Base-by-base conservation (phyloP, 2,888 invertebrate genomes). In the Nymphalis polychloros region DNA sequence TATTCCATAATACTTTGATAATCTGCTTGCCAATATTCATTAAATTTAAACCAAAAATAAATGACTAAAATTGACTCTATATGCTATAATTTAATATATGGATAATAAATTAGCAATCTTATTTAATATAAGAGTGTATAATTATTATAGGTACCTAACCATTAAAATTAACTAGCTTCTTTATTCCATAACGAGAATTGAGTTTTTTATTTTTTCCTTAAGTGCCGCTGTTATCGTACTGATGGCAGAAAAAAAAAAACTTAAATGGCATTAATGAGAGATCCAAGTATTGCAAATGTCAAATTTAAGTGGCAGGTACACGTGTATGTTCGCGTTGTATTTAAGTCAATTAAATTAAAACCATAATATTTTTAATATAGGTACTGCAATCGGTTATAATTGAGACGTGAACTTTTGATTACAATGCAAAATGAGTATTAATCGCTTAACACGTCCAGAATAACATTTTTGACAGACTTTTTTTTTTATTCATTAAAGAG, bases 101-200 rank as follows among this genome's bases (percentile, higher is more conserved):
- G 60, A 67, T 67, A 61, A 62, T 67, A 67, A 67, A 62, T 62
- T 55, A 55, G 20, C 55, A 61, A 57, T 67, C 60, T 67, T 62
- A 62, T 61, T 67, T 67, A 61, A 62, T 62, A 48, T 61, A 61
- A 27, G 19, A 48, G 48, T 49, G 55, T 67, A 62, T 67, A 62
- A 67, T 62, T 67, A 62, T 55, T 67, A 31, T 52, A 57, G 57
- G 57, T 65, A 67, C 66, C 61, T 41, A n/a, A 35, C 59, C 59
- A 59, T 69, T 69, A 69, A 69, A 57, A 57, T 69, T 64, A 64
- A 69, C 65, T 65, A 64, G 68, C 64, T 69, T 27, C 61, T 55
- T 64, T 61, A 63, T 27, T 60, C 64, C 55, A 55, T 64, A 61
- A 64, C 60, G 52, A 69, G 64, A 64, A 68, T 57, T 57, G 20